These are phyloP conservation scores for Ephialtes manifestator DNA, from an alignment of 2,888 invertebrate genomes.

Conservation along the genomic window DNA sequence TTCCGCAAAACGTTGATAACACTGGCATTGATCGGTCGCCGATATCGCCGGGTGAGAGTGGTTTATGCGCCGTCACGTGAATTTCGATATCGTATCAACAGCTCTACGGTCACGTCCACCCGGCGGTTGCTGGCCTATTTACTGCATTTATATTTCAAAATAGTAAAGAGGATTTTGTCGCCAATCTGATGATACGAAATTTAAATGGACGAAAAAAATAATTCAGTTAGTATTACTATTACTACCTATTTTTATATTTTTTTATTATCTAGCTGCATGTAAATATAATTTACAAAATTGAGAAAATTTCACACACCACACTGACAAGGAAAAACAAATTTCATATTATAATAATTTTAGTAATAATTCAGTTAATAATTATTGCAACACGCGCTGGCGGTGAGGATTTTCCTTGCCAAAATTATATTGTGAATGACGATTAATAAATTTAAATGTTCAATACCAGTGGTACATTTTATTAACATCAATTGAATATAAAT, in stretches of 20 bases:
- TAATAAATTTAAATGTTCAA: too few species aligned
- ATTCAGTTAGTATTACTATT: not conserved
- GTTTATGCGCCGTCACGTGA: conserved; percentile 64
- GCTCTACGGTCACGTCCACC: conserved; percentile 2
- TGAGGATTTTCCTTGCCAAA: too few species aligned
- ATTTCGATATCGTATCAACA: conserved; percentile 53
- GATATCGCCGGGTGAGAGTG: conserved; percentile 37
- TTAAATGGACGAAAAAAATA: not conserved
- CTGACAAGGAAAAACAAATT: too few species aligned
- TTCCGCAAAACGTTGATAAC: conserved; percentile 46
- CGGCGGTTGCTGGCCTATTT: conserved; percentile 21
- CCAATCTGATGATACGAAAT: too few species aligned
- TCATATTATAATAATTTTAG: not conserved
- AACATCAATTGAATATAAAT: too few species aligned
- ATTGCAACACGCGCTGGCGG: too few species aligned
- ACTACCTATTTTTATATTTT: too few species aligned
- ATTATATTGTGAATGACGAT: too few species aligned
- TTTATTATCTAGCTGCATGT: too few species aligned
- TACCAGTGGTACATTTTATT: too few species aligned
- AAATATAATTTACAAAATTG: too few species aligned
- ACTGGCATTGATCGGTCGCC: conserved; percentile 52
- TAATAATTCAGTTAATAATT: not conserved
- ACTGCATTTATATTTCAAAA: conserved; percentile 12
- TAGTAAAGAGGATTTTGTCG: not conserved
- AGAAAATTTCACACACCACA: too few species aligned